Evolutionary conservation across 2,888 invertebrate genomes (phyloP), one percentile per base, ranked within the genome.

Genomic region (Callimorpha dominula): DNA sequence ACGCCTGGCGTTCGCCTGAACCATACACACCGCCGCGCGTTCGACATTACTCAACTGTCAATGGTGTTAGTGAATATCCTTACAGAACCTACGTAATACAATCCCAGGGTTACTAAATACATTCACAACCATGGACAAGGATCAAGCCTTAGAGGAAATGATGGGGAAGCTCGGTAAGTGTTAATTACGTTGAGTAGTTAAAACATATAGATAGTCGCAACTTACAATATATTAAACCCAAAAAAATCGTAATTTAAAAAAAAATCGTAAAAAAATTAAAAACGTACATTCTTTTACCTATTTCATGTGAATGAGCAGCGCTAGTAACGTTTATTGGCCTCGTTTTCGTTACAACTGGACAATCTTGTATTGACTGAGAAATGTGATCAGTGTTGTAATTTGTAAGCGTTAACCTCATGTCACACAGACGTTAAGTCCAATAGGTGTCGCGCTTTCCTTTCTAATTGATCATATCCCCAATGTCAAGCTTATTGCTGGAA

Each of bases 151-250:
- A 72, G 97, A 97, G 87, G 97, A 96, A 83, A 96, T 97, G 89
- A 97, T 97, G 97, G 96, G 96, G 85, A 96, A 97, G 89, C 92
- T 97, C 85, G 97, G 97, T 97, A 85, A 96, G 95, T 92, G 73
- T 64, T 69, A 65, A 70, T 76, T 62, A 31, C 57, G 68, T 74
- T 73, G 74, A 73, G 75, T 80, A 80, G 78, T 80, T 74, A 68
- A 72, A 90, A 83, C 93, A 92, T 93, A 92, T 92, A 91, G 89
- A 78, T 68, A 68, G 65, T 80, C 71, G 68, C 20, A 78, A 73
- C 69, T 78, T 74, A 73, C 71, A 68, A 68, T 73, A 75, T 63
- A 68, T 73, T 73, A 74, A 77, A 78, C 81, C 85, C 73, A 87
- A 87, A 85, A 85, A 85, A 85, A 84, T 75, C 73, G 74, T 78